A percentile compares a stretch with the other conserved stretches of the same genome.
phyloP scores from a whole-genome alignment of 2,888 invertebrate genomes.

The Phrixothrix hirtus region DNA sequence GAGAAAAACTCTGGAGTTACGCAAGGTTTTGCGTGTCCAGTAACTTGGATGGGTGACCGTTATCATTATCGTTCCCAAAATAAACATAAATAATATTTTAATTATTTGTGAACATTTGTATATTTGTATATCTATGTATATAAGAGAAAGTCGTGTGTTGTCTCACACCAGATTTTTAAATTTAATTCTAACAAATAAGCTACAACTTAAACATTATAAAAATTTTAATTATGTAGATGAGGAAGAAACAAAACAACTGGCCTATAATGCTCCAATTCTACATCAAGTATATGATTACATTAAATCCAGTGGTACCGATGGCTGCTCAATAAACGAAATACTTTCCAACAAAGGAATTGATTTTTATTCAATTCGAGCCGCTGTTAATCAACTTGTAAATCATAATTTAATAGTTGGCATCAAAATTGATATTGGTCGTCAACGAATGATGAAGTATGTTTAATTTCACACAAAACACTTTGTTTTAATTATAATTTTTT shows the following conservation, averaged over 20 bases:
- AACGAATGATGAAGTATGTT: constrained; percentile 44
- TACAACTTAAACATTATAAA: no score
- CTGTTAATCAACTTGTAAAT: constrained; percentile 38
- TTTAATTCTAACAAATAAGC: no score
- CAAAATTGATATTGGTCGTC: constrained; percentile 44
- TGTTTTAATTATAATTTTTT: background rate
- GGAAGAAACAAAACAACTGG: constrained; percentile 30
- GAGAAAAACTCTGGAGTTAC: no score
- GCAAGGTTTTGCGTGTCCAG: no score
- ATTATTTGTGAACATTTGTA: no score
- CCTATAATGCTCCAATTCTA: constrained; percentile 46
- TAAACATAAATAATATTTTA: no score
- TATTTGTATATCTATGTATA: no score
- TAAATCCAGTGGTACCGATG: constrained; percentile 39
- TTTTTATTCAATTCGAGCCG: constrained; percentile 39
- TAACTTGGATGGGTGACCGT: no score
- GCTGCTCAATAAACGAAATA: constrained; percentile 41
- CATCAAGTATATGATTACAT: constrained; percentile 45
- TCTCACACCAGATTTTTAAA: no score
- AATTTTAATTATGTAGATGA: constrained; percentile 33
- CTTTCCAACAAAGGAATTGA: constrained; percentile 38
- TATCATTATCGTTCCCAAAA: no score
- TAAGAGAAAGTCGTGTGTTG: no score
- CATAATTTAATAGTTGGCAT: constrained; percentile 37
- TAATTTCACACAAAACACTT: background rate